phyloP scores from a whole-genome alignment of 2,113 vertebrate genomes.

The Coreoperca whiteheadi region DNA sequence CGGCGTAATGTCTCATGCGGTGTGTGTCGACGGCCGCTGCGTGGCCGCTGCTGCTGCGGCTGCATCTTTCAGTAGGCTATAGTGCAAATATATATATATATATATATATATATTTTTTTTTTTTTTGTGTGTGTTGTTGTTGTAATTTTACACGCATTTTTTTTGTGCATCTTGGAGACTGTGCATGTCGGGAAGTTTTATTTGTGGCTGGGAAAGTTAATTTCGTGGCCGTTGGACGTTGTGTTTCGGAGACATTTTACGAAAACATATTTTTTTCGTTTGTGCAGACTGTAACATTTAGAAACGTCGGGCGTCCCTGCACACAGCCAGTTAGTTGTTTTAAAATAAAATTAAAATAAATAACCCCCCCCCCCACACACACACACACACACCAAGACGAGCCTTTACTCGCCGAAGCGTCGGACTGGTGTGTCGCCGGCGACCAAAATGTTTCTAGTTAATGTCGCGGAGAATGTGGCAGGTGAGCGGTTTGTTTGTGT shows the following conservation, averaged over 20 bases:
- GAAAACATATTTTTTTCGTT: neutral
- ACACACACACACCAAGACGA: too few species aligned
- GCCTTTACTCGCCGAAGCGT: neutral
- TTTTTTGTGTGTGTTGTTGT: neutral
- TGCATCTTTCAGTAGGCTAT: conserved; percentile 54
- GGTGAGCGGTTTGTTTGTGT: conserved; percentile 69
- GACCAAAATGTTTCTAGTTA: conserved; percentile 36
- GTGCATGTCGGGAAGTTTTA: conserved; percentile 59
- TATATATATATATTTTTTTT: too few species aligned
- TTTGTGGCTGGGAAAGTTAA: conserved; percentile 64
- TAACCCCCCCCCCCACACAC: too few species aligned
- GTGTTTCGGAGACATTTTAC: conserved; percentile 20
- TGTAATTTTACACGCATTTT: conserved; percentile 24
- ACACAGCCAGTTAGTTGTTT: neutral
- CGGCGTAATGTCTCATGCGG: conserved; percentile 72
- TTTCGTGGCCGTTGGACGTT: conserved; percentile 20
- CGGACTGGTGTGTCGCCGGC: conserved; percentile 37
- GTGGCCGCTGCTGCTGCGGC: conserved; percentile 63
- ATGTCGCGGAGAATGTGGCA: conserved; percentile 56
- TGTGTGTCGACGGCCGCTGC: conserved; percentile 66
- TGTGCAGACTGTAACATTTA: conserved; percentile 8
- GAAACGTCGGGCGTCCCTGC: neutral
- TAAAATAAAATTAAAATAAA: neutral
- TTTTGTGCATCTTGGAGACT: neutral
- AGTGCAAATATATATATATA: too few species aligned